Evolutionary conservation across 2,888 invertebrate species (phyloP).

Genomic region (Mystacides longicornis): DNA sequence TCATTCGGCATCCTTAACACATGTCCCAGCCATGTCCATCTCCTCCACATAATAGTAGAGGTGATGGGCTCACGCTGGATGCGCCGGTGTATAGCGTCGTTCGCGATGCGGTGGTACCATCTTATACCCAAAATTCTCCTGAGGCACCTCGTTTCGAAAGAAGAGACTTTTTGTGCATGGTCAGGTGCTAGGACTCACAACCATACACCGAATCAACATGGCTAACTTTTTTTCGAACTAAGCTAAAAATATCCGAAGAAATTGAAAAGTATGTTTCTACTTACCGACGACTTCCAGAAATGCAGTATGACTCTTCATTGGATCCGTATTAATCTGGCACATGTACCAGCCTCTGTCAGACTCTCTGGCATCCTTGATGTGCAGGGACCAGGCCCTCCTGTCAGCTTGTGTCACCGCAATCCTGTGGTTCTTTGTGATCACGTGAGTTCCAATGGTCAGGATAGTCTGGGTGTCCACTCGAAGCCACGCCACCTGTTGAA

Average conservation of each 20-base stretch:
- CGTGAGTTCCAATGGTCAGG: slow-evolving; percentile 81
- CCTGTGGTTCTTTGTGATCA: slow-evolving; percentile 84
- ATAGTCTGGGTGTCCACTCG: slow-evolving; percentile 89
- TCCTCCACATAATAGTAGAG: too few relatives aligned
- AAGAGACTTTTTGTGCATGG: too few relatives aligned
- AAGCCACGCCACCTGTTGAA: slow-evolving; percentile 75
- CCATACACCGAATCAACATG: too few relatives aligned
- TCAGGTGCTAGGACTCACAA: too few relatives aligned
- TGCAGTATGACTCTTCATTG: slow-evolving; percentile 86
- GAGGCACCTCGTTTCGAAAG: too few relatives aligned
- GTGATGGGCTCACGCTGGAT: too few relatives aligned
- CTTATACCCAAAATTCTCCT: too few relatives aligned
- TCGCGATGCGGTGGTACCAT: too few relatives aligned
- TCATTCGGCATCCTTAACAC: too few relatives aligned
- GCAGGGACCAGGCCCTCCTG: slow-evolving; percentile 78
- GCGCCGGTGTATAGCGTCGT: too few relatives aligned
- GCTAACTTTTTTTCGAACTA: too few relatives aligned
- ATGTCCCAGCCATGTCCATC: too few relatives aligned
- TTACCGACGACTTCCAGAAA: slow-evolving; percentile 83
- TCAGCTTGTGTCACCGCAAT: slow-evolving; percentile 81
- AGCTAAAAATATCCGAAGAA: background rate
- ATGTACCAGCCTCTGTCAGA: slow-evolving; percentile 86
- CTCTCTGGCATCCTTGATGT: slow-evolving; percentile 77
- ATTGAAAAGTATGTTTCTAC: slow-evolving; percentile 31
- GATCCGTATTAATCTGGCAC: slow-evolving; percentile 91